Evolutionary conservation across 2,797 vertebrate species (phyloP), one percentile per base, ranked within the genome.

Genomic region (Microchirus variegatus): DNA sequence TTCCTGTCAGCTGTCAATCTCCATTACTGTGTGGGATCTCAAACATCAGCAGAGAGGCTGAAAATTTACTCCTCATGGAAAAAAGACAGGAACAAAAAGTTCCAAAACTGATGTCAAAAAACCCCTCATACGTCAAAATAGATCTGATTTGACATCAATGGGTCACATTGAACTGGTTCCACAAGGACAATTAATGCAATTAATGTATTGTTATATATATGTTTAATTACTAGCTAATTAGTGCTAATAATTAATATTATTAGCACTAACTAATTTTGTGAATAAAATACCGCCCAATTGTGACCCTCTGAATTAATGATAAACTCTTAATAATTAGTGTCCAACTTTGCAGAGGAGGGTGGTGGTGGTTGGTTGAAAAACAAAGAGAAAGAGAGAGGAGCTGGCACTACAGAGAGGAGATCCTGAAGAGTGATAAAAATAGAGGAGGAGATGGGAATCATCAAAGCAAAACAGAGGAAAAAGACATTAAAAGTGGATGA

Each of bases 1-100:
- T 81, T 68, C 36, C 71, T 75, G 79, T 82, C 87, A 79, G 78
- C 82, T 87, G 90, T 77, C 90, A 89, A 87, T 80, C 73, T 59
- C 58, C 44, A 59, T 75, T 49, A 49, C 42, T 51, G 44, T 44
- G 17, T 41, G 47, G 57, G 54, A 52, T 54, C 37, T 63, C 38
- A 18, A 14, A 26, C 31, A 31, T 51, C 43, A 55, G 40, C 41
- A 54, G 14, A 53, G 37, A n/a, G 43, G 13, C 17, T 72, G 26
- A 19, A 67, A 53, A 63, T 38, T 53, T 41, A 17, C 26, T 44
- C 31, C 43, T 38, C 10, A 10, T 8, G 1, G 31, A 31, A 8
- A 8, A 31, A 31, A 31, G 6, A 8, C 31, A 31, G 31, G 31
- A 7, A 31, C 31, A 31, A 31, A 31, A 6, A 31, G 31, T 31